Conservation (phyloP, 1,140 invertebrate species). For the Dryas iulia region DNA sequence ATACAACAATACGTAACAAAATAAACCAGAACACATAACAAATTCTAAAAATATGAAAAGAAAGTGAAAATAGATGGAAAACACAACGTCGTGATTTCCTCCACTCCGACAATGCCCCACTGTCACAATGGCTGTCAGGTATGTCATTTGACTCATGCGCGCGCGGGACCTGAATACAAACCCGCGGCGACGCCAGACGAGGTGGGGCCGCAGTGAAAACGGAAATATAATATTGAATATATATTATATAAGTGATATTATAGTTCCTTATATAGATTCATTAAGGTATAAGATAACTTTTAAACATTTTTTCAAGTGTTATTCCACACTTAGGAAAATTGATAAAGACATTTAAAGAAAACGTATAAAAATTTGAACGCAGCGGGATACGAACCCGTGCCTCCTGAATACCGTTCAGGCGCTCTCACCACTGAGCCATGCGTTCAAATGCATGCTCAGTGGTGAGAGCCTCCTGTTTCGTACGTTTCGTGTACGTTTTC, state of each 20-base stretch:
- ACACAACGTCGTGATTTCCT: slow-evolving; percentile 18
- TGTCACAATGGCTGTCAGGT: slow-evolving; percentile 39
- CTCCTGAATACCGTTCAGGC: too few relatives aligned
- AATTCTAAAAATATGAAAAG: slow-evolving; percentile 21
- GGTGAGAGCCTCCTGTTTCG: too few relatives aligned
- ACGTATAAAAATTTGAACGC: too few relatives aligned
- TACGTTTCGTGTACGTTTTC: too few relatives aligned
- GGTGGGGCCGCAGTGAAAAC: slow-evolving; percentile 10
- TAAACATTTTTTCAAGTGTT: too few relatives aligned
- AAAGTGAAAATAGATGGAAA: slow-evolving; percentile 35
- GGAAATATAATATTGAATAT: background rate
- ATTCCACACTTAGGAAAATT: too few relatives aligned
- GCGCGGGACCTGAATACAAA: slow-evolving; percentile 38
- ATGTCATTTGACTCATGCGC: slow-evolving; percentile 42
- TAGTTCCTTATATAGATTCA: too few relatives aligned
- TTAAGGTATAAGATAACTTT: too few relatives aligned
- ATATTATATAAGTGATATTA: background rate
- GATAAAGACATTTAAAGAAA: too few relatives aligned
- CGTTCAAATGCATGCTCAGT: too few relatives aligned
- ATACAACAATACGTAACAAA: background rate
- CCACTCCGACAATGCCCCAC: slow-evolving; percentile 42
- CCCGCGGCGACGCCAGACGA: slow-evolving; percentile 21
- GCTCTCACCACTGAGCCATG: too few relatives aligned
- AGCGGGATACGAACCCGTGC: too few relatives aligned
- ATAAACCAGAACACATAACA: background rate